A percentile compares a stretch with the other conserved stretches of the same genome.
phyloP scores from a whole-genome alignment of 2,888 invertebrate genomes.

The Cyrtodaria siliqua region DNA sequence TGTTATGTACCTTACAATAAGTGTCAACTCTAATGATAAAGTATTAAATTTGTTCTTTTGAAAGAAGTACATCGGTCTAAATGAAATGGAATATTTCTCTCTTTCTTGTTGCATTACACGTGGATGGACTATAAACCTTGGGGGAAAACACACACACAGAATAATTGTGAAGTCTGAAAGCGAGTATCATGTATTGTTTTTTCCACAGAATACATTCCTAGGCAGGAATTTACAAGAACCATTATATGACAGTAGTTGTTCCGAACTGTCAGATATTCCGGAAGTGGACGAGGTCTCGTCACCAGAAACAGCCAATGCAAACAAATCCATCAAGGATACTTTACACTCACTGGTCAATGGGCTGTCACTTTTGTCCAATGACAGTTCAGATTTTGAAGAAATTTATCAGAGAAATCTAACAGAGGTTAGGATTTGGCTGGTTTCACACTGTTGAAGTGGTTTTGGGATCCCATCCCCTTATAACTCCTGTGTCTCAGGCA shows the following conservation, averaged over 20 bases:
- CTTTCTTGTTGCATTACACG: no score
- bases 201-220: slow-evolving; percentile 47
- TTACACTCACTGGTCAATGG: slow-evolving; percentile 66
- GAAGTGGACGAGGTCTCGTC: slow-evolving; percentile 86
- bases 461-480: slow-evolving; percentile 30
- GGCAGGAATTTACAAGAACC: slow-evolving; percentile 54
- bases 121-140: no score
- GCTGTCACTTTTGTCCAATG: slow-evolving; percentile 56
- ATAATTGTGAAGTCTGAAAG: no score
- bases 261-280: slow-evolving; percentile 87
- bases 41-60: no score
- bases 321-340: slow-evolving; percentile 58
- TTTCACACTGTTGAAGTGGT: slow-evolving; percentile 33
- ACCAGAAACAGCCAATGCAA: slow-evolving; percentile 65
- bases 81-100: no score
- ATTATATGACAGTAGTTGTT: slow-evolving; percentile 76
- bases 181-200: slow-evolving; percentile 9
- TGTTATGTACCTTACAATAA: no score
- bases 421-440: slow-evolving; percentile 61
- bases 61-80: no score
- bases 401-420: slow-evolving; percentile 64
- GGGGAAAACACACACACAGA: no score
- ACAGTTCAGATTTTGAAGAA: slow-evolving; percentile 66
- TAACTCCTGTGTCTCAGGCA: slow-evolving; percentile 40
- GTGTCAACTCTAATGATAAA: no score